phyloP scores from a whole-genome alignment of 2,113 vertebrate species.

The Scomber japonicus region DNA sequence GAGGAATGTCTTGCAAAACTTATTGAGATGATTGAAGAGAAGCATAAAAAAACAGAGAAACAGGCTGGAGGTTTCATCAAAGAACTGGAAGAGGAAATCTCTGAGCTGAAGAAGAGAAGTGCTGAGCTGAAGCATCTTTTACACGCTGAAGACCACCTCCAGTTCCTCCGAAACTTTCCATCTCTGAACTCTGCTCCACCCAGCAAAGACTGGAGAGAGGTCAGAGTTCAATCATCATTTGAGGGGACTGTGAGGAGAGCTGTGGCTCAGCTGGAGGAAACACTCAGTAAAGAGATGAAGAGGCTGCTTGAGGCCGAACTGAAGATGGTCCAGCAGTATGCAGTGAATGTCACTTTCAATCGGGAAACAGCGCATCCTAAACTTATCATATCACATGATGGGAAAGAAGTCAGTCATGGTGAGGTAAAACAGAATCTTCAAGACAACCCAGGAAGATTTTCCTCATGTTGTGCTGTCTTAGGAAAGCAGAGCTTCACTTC shows the following conservation, averaged over 20 bases:
- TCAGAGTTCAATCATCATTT: too few relatives aligned
- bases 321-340: too few relatives aligned
- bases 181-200: too few relatives aligned
- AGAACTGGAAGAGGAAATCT: constrained; percentile 2
- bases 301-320: background rate
- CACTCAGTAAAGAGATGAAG: background rate
- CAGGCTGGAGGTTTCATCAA: constrained; percentile 1
- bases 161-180: background rate
- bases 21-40: background rate
- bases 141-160: too few relatives aligned
- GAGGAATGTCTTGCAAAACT: background rate
- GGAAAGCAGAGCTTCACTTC: constrained; percentile 2
- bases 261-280: constrained; percentile 18
- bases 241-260: constrained; percentile 1
- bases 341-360: too few relatives aligned
- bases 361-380: too few relatives aligned
- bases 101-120: too few relatives aligned
- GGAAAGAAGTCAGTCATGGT: background rate
- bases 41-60: constrained; percentile 6
- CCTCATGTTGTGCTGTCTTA: background rate
- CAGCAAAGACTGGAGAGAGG: too few relatives aligned
- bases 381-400: too few relatives aligned
- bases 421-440: background rate
- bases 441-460: background rate
- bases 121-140: too few relatives aligned